These are phyloP conservation scores for Dendroctonus ponderosae DNA, from an alignment of 1,140 invertebrate genomes.

Conservation along the genomic window DNA sequence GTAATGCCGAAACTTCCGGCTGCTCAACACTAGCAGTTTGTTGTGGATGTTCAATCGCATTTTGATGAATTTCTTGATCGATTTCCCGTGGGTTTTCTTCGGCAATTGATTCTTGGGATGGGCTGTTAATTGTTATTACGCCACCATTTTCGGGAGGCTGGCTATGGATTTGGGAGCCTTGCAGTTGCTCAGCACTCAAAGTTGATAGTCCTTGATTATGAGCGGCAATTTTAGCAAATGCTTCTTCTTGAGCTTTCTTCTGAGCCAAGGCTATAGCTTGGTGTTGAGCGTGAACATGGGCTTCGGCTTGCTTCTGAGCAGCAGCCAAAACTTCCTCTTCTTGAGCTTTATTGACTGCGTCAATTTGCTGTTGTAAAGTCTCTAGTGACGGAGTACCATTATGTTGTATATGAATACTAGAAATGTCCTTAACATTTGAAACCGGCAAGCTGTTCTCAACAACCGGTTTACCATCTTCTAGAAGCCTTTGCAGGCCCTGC, in stretches of 20 bases:
- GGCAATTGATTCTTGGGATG: background rate
- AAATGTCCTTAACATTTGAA: conserved; percentile 23
- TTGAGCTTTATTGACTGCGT: conserved; percentile 38
- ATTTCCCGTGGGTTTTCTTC: background rate
- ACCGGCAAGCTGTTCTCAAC: conserved; percentile 23
- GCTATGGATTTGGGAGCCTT: background rate
- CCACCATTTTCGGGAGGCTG: background rate
- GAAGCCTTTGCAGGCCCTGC: conserved; percentile 39
- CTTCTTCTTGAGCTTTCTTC: conserved; percentile 36
- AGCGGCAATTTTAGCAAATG: conserved; percentile 35
- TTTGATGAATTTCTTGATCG: background rate
- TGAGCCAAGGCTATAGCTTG: conserved; percentile 37
- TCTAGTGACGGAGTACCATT: conserved; percentile 29
- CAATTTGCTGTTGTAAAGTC: conserved; percentile 35
- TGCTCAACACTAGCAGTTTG: background rate
- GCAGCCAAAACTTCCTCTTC: conserved; percentile 33
- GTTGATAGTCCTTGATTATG: conserved; percentile 31
- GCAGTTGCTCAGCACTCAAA: conserved; percentile 2
- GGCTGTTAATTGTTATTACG: background rate
- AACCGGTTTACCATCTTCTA: conserved; percentile 27
- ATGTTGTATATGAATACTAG: conserved; percentile 23
- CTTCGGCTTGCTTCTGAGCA: conserved; percentile 40
- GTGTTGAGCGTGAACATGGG: conserved; percentile 40
- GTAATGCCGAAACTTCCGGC: conserved; percentile 11
- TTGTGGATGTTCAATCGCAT: background rate